A percentile compares a stretch with the other conserved stretches of the same genome.
Conservation (phyloP, 2,113 vertebrate genomes). For the Cranoglanis bouderius region DNA sequence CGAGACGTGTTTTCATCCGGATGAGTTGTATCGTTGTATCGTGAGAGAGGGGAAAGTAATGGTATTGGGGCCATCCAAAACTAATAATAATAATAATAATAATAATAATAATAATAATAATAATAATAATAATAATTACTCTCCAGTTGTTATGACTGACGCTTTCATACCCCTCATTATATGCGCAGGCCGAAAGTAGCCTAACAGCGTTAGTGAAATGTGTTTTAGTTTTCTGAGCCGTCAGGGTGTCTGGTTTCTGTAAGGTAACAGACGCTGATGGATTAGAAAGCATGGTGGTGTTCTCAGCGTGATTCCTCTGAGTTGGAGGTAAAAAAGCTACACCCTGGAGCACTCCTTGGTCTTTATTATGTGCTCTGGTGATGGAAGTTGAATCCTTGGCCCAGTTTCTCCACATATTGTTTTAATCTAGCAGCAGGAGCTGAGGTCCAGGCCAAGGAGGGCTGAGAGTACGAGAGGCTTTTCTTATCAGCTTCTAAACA, state of each 20-base stretch:
- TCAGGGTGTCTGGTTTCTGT: not conserved
- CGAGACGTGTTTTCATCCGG: constrained; percentile 54
- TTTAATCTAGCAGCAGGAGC: constrained; percentile 52
- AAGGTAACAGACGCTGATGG: not conserved
- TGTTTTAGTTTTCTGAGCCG: not conserved
- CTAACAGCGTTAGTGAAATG: not conserved
- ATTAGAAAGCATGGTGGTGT: not conserved
- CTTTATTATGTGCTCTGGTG: constrained; percentile 21
- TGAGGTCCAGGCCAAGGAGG: constrained; percentile 34
- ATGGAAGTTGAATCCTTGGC: constrained; percentile 43
- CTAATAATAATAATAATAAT: too few relatives aligned
- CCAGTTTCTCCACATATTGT: constrained; percentile 49
- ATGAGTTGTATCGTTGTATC: not conserved
- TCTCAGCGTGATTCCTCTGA: not conserved
- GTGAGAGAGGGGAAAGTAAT: not conserved
- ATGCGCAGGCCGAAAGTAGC: not conserved
- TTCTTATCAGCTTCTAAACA: constrained; percentile 57
- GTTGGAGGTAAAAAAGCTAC: constrained; percentile 14
- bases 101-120: not conserved
- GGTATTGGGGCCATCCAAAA: not conserved
- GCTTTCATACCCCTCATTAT: constrained; percentile 24
- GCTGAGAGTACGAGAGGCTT: constrained; percentile 31
- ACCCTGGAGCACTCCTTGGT: not conserved
- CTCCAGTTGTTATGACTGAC: constrained; percentile 27
- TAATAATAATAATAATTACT: not conserved